phyloP scores from a whole-genome alignment of 2,113 vertebrate species.

The Jaculus jaculus region DNA sequence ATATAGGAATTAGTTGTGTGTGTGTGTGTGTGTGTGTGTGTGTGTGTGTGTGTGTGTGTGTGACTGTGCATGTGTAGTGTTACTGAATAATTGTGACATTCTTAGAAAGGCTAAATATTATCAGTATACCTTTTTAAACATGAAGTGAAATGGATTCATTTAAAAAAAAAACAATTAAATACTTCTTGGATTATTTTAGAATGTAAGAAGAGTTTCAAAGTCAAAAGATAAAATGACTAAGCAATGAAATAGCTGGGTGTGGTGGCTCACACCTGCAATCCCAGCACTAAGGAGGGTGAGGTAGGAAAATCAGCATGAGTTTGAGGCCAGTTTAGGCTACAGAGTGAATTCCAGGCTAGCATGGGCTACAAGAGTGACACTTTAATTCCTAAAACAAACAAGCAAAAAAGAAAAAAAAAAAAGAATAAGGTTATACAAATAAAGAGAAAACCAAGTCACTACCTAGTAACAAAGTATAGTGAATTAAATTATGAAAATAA shows the following conservation, averaged over 20 bases:
- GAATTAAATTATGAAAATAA: background rate
- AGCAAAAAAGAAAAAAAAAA: too few relatives aligned
- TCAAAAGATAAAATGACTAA: background rate
- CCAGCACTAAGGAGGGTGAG: background rate
- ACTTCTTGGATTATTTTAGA: background rate
- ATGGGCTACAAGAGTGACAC: background rate
- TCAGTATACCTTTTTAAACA: background rate
- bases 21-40: too few relatives aligned
- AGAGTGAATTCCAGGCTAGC: background rate
- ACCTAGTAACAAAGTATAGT: background rate
- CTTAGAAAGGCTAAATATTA: constrained; percentile 11
- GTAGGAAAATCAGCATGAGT: background rate
- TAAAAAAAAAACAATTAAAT: background rate
- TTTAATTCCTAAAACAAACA: too few relatives aligned
- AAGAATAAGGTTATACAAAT: background rate
- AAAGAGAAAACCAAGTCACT: background rate
- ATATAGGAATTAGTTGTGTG: too few relatives aligned
- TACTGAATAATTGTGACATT: constrained; percentile 14
- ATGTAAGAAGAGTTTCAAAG: constrained; percentile 29
- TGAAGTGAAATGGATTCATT: background rate
- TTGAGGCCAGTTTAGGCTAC: background rate
- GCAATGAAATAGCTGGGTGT: background rate
- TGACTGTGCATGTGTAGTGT: too few relatives aligned
- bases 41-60: too few relatives aligned
- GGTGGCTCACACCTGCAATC: background rate